Conservation (phyloP, 1,140 invertebrate species). For the Capitella teleta region DNA sequence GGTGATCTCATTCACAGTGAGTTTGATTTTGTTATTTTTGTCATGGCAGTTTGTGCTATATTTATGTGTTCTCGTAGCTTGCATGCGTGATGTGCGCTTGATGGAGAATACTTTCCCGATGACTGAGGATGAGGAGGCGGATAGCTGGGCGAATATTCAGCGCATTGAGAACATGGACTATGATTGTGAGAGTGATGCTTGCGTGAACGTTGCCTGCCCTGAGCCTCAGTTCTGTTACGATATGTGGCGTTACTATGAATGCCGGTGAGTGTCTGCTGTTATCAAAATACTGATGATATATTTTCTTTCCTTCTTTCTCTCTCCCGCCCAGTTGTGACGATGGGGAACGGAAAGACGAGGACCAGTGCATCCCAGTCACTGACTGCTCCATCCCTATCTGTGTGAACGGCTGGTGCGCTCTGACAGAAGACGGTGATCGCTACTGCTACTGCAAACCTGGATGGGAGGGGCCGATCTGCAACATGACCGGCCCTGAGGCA, state of each 20-base stretch:
- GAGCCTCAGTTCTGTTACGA: constrained; percentile 91
- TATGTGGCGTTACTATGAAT: constrained; percentile 83
- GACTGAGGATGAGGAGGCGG: constrained; percentile 68
- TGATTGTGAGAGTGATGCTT: constrained; percentile 85
- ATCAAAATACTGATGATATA: not conserved
- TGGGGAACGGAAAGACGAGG: not conserved
- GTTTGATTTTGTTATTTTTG: not conserved
- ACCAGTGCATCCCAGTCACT: not conserved
- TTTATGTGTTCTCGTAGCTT: constrained; percentile 49
- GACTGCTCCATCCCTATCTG: constrained; percentile 3
- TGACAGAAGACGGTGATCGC: not conserved
- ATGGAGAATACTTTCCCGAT: constrained; percentile 87
- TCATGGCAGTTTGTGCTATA: not conserved
- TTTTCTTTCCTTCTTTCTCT: not conserved
- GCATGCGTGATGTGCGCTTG: constrained; percentile 70
- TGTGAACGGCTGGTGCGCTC: not conserved
- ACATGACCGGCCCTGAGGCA: not conserved
- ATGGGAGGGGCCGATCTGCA: not conserved
- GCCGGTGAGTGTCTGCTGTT: constrained; percentile 60
- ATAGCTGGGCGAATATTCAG: constrained; percentile 58
- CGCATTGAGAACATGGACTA: constrained; percentile 80
- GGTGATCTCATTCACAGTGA: constrained; percentile 4
- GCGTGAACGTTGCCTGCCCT: constrained; percentile 77
- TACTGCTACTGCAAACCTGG: constrained; percentile 2
- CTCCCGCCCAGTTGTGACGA: not conserved